Conservation (phyloP, 2,888 invertebrate species). For the Pemphredon lugubris region DNA sequence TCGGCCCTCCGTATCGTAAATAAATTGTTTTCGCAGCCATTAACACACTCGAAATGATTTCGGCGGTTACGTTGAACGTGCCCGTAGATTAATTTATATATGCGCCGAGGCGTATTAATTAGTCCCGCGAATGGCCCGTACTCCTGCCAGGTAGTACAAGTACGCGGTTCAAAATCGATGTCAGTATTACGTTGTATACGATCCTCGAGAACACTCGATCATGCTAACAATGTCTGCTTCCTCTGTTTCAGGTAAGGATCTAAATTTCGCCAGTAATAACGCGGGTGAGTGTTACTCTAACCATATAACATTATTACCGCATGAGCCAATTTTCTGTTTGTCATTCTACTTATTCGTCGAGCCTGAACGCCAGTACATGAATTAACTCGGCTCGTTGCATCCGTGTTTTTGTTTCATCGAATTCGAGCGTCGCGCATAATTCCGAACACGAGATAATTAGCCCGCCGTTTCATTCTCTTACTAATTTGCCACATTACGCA, state of each 20-base stretch:
- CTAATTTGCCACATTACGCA: too few species aligned
- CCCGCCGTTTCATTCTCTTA: too few species aligned
- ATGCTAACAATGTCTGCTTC: conserved; percentile 52
- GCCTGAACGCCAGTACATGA: background rate
- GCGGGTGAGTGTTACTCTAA: conserved; percentile 79
- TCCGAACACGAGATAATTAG: too few species aligned
- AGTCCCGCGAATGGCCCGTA: conserved; percentile 24
- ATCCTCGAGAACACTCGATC: conserved; percentile 41
- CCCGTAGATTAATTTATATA: conserved; percentile 48
- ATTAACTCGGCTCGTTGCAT: background rate
- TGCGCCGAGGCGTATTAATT: conserved; percentile 50
- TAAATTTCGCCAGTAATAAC: conserved; percentile 79
- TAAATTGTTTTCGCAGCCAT: conserved; percentile 11
- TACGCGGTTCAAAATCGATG: conserved; percentile 52
- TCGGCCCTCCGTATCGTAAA: background rate
- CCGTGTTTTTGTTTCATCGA: background rate
- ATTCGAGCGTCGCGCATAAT: too few species aligned
- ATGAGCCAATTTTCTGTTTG: conserved; percentile 29
- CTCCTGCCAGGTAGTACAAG: conserved; percentile 34
- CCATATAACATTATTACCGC: conserved; percentile 58
- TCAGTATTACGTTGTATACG: conserved; percentile 30
- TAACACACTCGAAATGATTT: conserved; percentile 32
- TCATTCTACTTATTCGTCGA: background rate
- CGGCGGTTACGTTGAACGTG: conserved; percentile 23
- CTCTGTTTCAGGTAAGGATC: conserved; percentile 79